Conservation (phyloP, 2,113 vertebrate genomes). For the Sinocyclocheilus anophthalmus region DNA sequence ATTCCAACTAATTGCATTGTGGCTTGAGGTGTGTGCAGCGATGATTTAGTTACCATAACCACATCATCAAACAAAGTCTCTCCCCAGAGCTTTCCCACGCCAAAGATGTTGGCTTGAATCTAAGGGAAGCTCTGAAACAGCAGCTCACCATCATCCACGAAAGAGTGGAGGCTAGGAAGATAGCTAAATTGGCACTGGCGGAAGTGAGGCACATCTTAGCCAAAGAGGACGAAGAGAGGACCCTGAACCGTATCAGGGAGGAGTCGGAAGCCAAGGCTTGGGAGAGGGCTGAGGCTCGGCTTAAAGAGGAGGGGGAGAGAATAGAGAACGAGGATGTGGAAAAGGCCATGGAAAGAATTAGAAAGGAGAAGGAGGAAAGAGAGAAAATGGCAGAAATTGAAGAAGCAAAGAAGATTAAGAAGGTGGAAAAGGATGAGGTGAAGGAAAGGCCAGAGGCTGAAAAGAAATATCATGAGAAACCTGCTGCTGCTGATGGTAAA, state of each 20-base stretch:
- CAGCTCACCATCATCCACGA: conserved; percentile 83
- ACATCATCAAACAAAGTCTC: conserved; percentile 42
- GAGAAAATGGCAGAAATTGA: conserved; percentile 45
- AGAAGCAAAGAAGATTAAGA: conserved; percentile 45
- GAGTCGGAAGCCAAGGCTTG: conserved; percentile 69
- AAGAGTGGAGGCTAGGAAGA: conserved; percentile 80
- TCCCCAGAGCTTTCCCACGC: conserved; percentile 63
- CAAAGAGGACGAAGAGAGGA: conserved; percentile 79
- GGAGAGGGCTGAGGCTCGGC: conserved; percentile 76
- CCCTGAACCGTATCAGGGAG: conserved; percentile 72
- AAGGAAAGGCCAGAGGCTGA: conserved; percentile 44
- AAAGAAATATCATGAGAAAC: conserved; percentile 43
- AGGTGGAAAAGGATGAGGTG: conserved; percentile 55
- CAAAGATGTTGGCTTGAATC: conserved; percentile 75
- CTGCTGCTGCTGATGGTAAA: conserved; percentile 5
- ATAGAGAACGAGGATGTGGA: conserved; percentile 75
- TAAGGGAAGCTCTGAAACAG: conserved; percentile 85
- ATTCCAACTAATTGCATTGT: conserved; percentile 7
- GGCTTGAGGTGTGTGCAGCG: conserved; percentile 19
- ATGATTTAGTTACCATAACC: background rate
- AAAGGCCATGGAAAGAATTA: conserved; percentile 71
- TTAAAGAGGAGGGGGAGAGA: conserved; percentile 73
- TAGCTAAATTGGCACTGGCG: conserved; percentile 76
- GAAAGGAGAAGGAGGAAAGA: conserved; percentile 66
- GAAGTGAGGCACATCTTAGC: conserved; percentile 71